Base-by-base conservation (phyloP, 2,888 invertebrate genomes). In the Synergus umbraculus region DNA sequence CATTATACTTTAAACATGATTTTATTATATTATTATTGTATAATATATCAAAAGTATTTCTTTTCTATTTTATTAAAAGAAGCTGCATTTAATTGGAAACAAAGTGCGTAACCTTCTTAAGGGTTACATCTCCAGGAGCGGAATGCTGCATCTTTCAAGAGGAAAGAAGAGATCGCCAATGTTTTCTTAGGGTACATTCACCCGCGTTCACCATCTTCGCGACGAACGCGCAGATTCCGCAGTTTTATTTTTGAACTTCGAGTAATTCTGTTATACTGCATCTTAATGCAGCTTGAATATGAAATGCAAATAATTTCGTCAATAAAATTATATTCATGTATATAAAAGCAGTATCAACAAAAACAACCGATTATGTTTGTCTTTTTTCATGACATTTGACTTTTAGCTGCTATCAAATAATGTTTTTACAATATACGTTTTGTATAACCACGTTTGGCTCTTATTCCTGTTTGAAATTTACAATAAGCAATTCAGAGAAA, bases 161-260 rank as follows among this genome's bases (percentile, higher is more conserved):
- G 63, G 60, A 9, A 66, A 65, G 49, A 43, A 15, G 49, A 58
- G 49, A 58, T 58, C 60, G 12, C 49, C 79, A 49, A 63, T 82
- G 37, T 83, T 80, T 81, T 79, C 81, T 78, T 76, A 83, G 85
- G 81, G 87, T 86, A 82, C 88, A 83, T 88, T 87, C 87, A 87
- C 87, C 87, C 85, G 82, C 65, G 76, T 80, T 83, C 80, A 78
- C 79, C 81, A 49, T 76, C 82, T 67, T 80, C 79, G 76, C 76
- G 54, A 54, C 54, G 18, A 41, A 29, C 82, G 80, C 83, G 80
- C 77, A 79, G 84, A 83, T 87, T 86, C 84, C 82, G 64, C 41
- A 83, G 85, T 87, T 86, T 86, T 84, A 87, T 87, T 87, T 58
- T 86, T 85, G 85, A 85, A 84, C 82, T 84, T 79, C 81, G 79